Base-by-base conservation (phyloP, 2,797 vertebrate genomes). In the Ptychobarbus kaznakovi region DNA sequence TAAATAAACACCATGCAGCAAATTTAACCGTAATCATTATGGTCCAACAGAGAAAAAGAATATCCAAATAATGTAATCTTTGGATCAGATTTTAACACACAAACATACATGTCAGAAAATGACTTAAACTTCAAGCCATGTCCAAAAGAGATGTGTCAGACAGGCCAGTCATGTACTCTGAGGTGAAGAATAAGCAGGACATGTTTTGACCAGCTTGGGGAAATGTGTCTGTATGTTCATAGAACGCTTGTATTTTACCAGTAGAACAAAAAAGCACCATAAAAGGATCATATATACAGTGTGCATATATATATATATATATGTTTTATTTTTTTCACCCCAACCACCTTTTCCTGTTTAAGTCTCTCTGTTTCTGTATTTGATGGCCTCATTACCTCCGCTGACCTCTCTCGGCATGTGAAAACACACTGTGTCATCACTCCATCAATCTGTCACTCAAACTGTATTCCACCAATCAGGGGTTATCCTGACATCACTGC, bases 371-470 rank as follows among this genome's bases (percentile, higher is more conserved):
- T 86, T 61, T 28, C 68, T 91, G 88, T 90, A 92, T 93, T 93
- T 92, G 89, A 94, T 92, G 90, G 92, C 90, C 83, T 94, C 92
- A 93, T 94, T 94, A 93, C 92, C 85, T 89, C 87, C 32, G 1
- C 38, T 77, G 90, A 92, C 93, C 91, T 89, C 87, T 35, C 70
- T 85, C 82, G 32, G 89, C 81, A 61, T 38, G 90, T 89, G 89
- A 91, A 92, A 92, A 92, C 93, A 90, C 20, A 77, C 86, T 82
- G 87, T 74, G 8, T 89, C 91, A 91, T 90, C 92, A 89, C 90
- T 93, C 92, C 84, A 92, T 93, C 92, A 92, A 63, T 49, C 92
- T 93, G 92, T 93, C 93, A 92, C 86, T 94, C 89, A 89, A 44
- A 53, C 42, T 88, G 88, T 86, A 83, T 88, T 86, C 89, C 87